Percentiles rank a stretch among this genome's conserved stretches.
Conservation (phyloP, 64 coral and sea anemone species). For the Cladopsammia gracilis region DNA sequence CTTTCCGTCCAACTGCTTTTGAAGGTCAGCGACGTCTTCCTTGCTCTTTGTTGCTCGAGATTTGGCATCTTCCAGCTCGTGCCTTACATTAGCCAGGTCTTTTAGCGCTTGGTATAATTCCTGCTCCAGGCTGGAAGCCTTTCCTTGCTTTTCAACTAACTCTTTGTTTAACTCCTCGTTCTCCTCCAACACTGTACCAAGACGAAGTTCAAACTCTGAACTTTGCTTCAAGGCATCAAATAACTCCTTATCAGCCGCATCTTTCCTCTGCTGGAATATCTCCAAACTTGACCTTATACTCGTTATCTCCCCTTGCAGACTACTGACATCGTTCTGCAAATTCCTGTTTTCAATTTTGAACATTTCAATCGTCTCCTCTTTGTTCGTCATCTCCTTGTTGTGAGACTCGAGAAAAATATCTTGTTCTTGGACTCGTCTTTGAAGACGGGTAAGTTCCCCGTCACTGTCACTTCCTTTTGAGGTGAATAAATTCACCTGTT, state of each 20-base stretch:
- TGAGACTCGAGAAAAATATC: slow-evolving; percentile 50
- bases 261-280: slow-evolving; percentile 66
- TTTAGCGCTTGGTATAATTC: slow-evolving; percentile 66
- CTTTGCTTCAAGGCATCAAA: slow-evolving; percentile 79
- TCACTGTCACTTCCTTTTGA: slow-evolving; percentile 49
- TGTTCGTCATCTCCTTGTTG: slow-evolving; percentile 70
- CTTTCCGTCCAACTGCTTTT: slow-evolving; percentile 51
- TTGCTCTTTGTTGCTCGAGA: slow-evolving; percentile 46
- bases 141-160: slow-evolving; percentile 64
- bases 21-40: slow-evolving; percentile 47
- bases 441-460: slow-evolving; percentile 43
- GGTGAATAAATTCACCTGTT: slow-evolving; percentile 43
- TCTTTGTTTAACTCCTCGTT: slow-evolving; percentile 84
- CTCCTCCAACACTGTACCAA: slow-evolving; percentile 60
- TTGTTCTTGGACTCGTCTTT: slow-evolving; percentile 75
- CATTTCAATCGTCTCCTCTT: slow-evolving; percentile 71
- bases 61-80: slow-evolving; percentile 71
- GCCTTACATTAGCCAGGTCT: slow-evolving; percentile 55
- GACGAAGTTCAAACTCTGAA: slow-evolving; percentile 83
- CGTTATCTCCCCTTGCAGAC: slow-evolving; percentile 60
- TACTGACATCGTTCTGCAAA: slow-evolving; percentile 54
- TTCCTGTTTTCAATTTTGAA: slow-evolving; percentile 56
- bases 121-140: slow-evolving; percentile 43
- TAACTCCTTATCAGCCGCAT: slow-evolving; percentile 71
- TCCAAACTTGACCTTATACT: slow-evolving; percentile 49